Evolutionary conservation across 1,140 invertebrate species (phyloP).

Genomic region (Drosophila nigrodunni): DNA sequence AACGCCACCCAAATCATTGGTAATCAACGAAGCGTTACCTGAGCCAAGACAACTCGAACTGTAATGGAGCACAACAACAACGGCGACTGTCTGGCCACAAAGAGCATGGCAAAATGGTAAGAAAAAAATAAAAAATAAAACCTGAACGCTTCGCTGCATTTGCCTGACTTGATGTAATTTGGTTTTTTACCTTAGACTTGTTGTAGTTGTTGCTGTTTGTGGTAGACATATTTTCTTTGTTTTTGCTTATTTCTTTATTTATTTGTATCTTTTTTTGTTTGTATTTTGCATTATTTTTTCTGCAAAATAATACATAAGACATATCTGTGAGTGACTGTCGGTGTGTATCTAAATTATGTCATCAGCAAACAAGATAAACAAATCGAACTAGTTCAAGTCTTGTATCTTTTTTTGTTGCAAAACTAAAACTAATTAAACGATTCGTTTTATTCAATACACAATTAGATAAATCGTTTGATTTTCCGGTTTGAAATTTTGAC

Average conservation of each 20-base stretch:
- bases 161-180: conserved; percentile 80
- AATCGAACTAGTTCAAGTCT: conserved; percentile 6
- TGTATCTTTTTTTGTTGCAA: not conserved
- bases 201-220: conserved; percentile 18
- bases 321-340: conserved; percentile 26
- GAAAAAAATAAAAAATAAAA: conserved; percentile 56
- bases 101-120: conserved; percentile 64
- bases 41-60: conserved; percentile 58
- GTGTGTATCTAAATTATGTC: conserved; percentile 60
- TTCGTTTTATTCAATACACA: too few species aligned
- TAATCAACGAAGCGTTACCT: conserved; percentile 69
- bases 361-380: conserved; percentile 25
- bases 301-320: conserved; percentile 50
- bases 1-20: conserved; percentile 41
- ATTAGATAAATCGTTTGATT: not conserved
- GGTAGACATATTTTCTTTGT: conserved; percentile 8
- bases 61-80: conserved; percentile 57
- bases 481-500: not conserved
- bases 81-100: conserved; percentile 72
- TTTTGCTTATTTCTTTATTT: not conserved
- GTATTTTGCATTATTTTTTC: conserved; percentile 18
- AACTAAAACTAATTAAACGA: too few species aligned
- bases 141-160: conserved; percentile 74
- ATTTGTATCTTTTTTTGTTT: not conserved
- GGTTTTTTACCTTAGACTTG: conserved; percentile 52